These are phyloP conservation scores for Morpho helenor DNA, from an alignment of 2,888 invertebrate genomes.

Conservation along the genomic window DNA sequence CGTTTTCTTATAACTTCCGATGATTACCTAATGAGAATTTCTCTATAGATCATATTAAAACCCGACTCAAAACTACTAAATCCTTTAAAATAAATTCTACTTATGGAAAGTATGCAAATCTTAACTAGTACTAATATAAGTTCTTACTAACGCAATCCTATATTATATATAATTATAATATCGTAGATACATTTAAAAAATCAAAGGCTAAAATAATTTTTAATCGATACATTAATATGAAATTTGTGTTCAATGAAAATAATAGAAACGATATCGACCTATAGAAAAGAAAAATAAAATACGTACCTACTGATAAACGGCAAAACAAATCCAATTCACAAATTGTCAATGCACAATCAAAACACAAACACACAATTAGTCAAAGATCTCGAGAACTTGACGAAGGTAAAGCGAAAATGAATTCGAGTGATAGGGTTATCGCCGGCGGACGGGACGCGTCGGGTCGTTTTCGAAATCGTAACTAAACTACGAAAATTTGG, in stretches of 20 bases:
- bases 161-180: too few species aligned
- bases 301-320: conserved; percentile 43
- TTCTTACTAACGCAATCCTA: too few species aligned
- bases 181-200: too few species aligned
- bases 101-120: too few species aligned
- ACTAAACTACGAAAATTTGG: conserved; percentile 78
- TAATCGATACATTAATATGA: too few species aligned
- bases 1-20: conserved; percentile 54
- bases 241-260: too few species aligned
- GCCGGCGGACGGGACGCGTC: conserved; percentile 78
- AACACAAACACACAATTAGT: conserved; percentile 54
- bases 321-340: conserved; percentile 54
- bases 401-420: conserved; percentile 58
- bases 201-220: too few species aligned
- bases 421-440: conserved; percentile 67
- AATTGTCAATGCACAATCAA: conserved; percentile 42
- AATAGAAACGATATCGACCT: neutral
- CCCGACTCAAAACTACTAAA: too few species aligned
- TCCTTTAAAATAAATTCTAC: too few species aligned
- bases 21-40: conserved; percentile 53
- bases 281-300: neutral
- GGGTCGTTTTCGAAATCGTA: conserved; percentile 80
- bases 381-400: conserved; percentile 58
- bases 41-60: conserved; percentile 18
- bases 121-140: too few species aligned